Evolutionary conservation across 2,888 invertebrate species (phyloP).

Genomic region (Hecatera dysodea): DNA sequence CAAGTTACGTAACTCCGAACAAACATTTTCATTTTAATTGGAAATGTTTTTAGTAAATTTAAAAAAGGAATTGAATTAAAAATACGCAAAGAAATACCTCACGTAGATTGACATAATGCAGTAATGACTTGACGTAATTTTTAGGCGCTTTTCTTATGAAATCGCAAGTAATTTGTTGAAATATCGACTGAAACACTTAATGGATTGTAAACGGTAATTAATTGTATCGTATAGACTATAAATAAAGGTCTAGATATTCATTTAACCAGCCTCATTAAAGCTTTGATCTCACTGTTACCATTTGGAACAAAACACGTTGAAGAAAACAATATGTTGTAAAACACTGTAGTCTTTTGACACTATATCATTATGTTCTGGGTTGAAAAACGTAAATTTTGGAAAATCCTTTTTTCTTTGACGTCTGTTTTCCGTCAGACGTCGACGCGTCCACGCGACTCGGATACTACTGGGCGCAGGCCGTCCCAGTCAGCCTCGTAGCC

Average conservation of each 20-base stretch:
- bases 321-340: conserved; percentile 69
- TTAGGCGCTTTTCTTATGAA: conserved; percentile 18
- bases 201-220: conserved; percentile 67
- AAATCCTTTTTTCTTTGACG: conserved; percentile 72
- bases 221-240: conserved; percentile 76
- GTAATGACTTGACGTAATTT: conserved; percentile 73
- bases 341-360: conserved; percentile 73
- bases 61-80: conserved; percentile 40
- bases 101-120: conserved; percentile 84
- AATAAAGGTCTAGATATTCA: conserved; percentile 74
- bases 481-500: conserved; percentile 74
- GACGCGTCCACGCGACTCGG: conserved; percentile 79
- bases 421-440: conserved; percentile 79
- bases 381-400: conserved; percentile 76
- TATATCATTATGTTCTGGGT: conserved; percentile 79
- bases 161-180: conserved; percentile 2
- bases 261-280: conserved; percentile 79
- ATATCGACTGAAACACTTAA: conserved; percentile 52
- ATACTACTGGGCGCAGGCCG: conserved; percentile 85
- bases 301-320: conserved; percentile 65
- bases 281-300: conserved; percentile 68
- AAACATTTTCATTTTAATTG: conserved; percentile 25
- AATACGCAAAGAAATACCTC: conserved; percentile 53
- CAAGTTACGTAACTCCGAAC: conserved; percentile 41
- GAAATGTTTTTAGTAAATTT: conserved; percentile 25